Conservation (phyloP, 2,888 invertebrate genomes). For the Suillia variegata region DNA sequence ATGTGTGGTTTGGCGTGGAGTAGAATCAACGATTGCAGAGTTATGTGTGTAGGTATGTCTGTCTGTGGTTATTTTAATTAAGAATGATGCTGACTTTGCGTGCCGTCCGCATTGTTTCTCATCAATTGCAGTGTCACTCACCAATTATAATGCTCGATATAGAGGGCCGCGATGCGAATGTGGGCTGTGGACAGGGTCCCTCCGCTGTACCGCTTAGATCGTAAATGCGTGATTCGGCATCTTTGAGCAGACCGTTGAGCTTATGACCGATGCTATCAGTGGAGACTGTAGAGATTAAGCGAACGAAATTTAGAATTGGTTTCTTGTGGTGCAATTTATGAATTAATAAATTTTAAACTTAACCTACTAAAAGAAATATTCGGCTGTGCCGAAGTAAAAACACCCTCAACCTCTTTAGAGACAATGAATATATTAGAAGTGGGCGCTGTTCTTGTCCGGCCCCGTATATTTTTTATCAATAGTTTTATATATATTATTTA, state of each 20-base stretch:
- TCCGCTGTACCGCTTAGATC: conserved; percentile 72
- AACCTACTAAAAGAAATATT: too few relatives aligned
- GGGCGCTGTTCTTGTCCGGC: too few relatives aligned
- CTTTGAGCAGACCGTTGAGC: conserved; percentile 75
- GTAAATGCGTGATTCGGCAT: conserved; percentile 83
- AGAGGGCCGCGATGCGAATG: conserved; percentile 62
- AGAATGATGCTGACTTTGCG: conserved; percentile 22
- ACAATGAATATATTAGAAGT: too few relatives aligned
- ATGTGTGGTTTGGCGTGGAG: too few relatives aligned
- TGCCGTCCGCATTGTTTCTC: neutral
- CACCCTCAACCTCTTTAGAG: too few relatives aligned
- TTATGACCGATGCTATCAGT: conserved; percentile 76
- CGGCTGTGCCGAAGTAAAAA: neutral
- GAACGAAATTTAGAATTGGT: neutral
- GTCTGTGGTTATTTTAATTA: conserved; percentile 25
- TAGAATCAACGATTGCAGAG: neutral
- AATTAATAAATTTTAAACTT: too few relatives aligned
- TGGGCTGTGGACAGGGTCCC: conserved; percentile 60
- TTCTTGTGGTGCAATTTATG: too few relatives aligned
- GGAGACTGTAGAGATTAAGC: conserved; percentile 39
- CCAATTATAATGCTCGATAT: conserved; percentile 67
- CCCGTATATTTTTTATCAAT: too few relatives aligned
- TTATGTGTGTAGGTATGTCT: too few relatives aligned
- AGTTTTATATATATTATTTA: too few relatives aligned
- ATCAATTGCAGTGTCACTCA: conserved; percentile 35